Evolutionary conservation across 1,140 invertebrate species (phyloP), one percentile per base, ranked within the genome.

Genomic region (Papilio machaon): DNA sequence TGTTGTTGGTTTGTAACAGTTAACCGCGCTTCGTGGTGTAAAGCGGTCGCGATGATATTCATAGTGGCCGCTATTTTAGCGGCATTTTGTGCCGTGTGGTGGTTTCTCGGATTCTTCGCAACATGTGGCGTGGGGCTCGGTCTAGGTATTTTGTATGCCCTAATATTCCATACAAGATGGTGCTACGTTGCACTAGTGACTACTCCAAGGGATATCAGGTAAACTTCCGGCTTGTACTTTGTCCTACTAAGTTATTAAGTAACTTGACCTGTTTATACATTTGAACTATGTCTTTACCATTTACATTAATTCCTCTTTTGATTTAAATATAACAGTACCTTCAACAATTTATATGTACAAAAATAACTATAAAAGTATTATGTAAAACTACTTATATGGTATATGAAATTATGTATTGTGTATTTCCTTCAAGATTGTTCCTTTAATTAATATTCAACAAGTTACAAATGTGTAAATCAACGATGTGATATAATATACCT

Each of bases 101-200:
- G 91, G 47, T 88, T 87, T 82, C 83, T 89, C 23, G 92, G 91
- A 67, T 86, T 93, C 54, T 78, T 87, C 38, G 83, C 83, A 75
- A 91, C 91, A n/a, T 30, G 91, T 46, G 46, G 85, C 76, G 81
- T 87, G 70, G 85, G 85, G 75, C n/a, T 90, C 76, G 43, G 82
- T 73, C 64, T 91, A 77, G 74, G 81, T 81, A 54, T 87, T 60
- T 43, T 90, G n/a, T 94, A 91, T 81, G 79, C 73, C 23, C 23
- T 89, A 64, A 54, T 91, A 46, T 92, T 91, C 75, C 89, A 93
- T 75, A 95, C 95, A 80, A 94, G 94, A 90, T 97, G 97, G 96
- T 95, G 96, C 86, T 97, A 97, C 87, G 95, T 98, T 67, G 97
- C 97, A 19, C 73, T 96, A 4, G 96, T 94, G 85, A 98, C 97